phyloP scores from a whole-genome alignment of 2,113 vertebrate genomes.

The Sus scrofa region T2T-Sscrofa CM000825.6:80265001-80265500 shows the following conservation, averaged over 20 bases:
- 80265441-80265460: not conserved
- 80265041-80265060: not conserved
- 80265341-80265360: not conserved
- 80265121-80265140: constrained; percentile 93
- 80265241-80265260: not conserved
- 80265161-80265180: not conserved
- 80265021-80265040: not conserved
- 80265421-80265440: not conserved
- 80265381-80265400: not conserved
- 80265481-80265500: not conserved
- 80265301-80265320: not conserved
- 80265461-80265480: not conserved
- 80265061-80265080: not conserved
- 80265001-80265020: constrained; percentile 38
- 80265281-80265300: not conserved
- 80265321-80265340: not conserved
- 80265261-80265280: not conserved
- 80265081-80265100: constrained; percentile 89
- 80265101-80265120: constrained; percentile 92
- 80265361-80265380: not conserved
- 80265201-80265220: not conserved
- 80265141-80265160: constrained; percentile 95
- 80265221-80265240: not conserved
- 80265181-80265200: not conserved
- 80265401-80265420: not conserved